Evolutionary conservation across 2,797 vertebrate species (phyloP).

Genomic region (Rhabdophis nuchalis): DNA sequence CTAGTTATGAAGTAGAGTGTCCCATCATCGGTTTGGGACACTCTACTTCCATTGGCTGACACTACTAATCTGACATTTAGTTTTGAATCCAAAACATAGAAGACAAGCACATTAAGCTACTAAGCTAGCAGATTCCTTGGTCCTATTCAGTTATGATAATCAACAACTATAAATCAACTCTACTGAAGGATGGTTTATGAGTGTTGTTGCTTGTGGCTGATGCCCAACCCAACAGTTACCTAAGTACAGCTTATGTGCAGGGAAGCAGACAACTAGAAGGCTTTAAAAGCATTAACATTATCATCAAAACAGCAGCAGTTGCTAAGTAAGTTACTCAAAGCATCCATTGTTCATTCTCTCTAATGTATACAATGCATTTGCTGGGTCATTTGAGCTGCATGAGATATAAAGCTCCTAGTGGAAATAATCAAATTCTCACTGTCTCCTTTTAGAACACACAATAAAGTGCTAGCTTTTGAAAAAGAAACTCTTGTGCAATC

Average conservation of each 20-base stretch:
- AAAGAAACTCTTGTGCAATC: not conserved
- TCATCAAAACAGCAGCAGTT: constrained; percentile 18
- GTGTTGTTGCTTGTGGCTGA: not conserved
- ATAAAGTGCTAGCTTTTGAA: not conserved
- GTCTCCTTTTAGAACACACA: constrained; percentile 8
- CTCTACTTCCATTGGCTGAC: not conserved
- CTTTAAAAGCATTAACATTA: constrained; percentile 29
- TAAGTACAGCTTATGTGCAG: not conserved
- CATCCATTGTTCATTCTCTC: constrained; percentile 16
- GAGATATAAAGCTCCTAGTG: constrained; percentile 5
- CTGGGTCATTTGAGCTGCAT: constrained; percentile 1
- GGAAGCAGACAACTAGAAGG: not conserved
- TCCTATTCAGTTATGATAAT: not conserved
- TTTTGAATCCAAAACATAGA: not conserved
- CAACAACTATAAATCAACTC: not conserved
- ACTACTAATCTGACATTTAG: not conserved
- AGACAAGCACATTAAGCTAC: not conserved
- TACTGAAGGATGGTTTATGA: fast-evolving
- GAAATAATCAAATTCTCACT: constrained; percentile 23
- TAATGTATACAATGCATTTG: not conserved
- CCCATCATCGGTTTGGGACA: not conserved
- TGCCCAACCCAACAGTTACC: not conserved
- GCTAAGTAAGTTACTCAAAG: constrained; percentile 15
- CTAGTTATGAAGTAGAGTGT: fast-evolving
- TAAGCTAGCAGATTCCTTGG: not conserved